Evolutionary conservation across 2,113 vertebrate species (phyloP), one percentile per base, ranked within the genome.

Genomic region (Lepus europaeus): DNA sequence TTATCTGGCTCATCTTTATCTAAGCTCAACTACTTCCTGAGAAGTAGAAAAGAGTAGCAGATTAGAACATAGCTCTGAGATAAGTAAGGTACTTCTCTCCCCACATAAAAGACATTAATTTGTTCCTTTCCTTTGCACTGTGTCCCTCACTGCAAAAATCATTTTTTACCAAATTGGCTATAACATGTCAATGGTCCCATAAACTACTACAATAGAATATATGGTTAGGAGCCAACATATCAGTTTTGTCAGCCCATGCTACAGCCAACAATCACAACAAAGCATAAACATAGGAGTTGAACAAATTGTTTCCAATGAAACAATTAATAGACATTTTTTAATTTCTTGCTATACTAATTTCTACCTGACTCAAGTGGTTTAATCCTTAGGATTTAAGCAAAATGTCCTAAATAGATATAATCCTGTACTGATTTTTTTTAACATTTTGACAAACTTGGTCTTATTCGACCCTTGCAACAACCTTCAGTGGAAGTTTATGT

Each of bases 371-470:
- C 25, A 95, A 68, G 20, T 23, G 64, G 5, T 36, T 49, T 6
- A 12, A 16, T 94, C 11, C 6, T 89, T 56, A 72, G n/a, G 20
- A 66, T 76, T 86, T 94, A 89, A 94, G 36, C 49, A 14, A 23
- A 77, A 83, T 82, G 22, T 10, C 3, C 49, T 92, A 78, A 89
- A 76, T 27, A 77, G 25, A 23, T 81, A 88, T 66, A 66, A 45
- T 87, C 7, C 7, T 85, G 81, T 31, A 68, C 13, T 69, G 23
- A 89, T 87, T 91, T 87, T 83, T 91, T 87, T 83, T 84, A 86
- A 80, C 29, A 66, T 0, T 16, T 94, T 83, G 27, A 92, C 3
- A 82, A 95, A 59, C 2, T 31, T 90, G 13, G 25, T 97, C 12
- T 83, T 72, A 87, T 56, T 83, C 95, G 66, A 82, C 68, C 33